A percentile compares a stretch with the other conserved stretches of the same genome.
phyloP scores from a whole-genome alignment of 2,888 invertebrate species.

The Orthosia gothica region DNA sequence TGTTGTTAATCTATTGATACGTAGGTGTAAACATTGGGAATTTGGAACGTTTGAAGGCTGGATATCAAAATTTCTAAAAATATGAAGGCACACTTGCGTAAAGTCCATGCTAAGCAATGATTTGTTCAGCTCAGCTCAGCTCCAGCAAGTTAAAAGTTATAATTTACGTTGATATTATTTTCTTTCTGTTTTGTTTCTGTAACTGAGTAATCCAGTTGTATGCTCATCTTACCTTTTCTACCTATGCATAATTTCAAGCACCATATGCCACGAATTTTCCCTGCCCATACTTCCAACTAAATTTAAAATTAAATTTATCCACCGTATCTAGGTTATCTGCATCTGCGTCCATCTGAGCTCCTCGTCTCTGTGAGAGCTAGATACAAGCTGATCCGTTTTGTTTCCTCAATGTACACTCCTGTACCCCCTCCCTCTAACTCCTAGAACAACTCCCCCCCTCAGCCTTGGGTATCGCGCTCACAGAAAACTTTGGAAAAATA shows the following conservation, averaged over 20 bases:
- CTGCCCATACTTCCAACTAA: constrained; percentile 33
- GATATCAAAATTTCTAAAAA: too few species aligned
- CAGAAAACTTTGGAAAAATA: constrained; percentile 68
- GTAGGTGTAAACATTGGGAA: too few species aligned
- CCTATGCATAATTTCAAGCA: constrained; percentile 33
- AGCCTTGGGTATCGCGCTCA: constrained; percentile 49
- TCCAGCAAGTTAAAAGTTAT: background rate
- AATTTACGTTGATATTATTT: background rate
- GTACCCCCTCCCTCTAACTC: constrained; percentile 31
- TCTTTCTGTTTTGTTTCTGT: background rate
- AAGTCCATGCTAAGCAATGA: too few species aligned
- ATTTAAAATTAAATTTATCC: constrained; percentile 64
- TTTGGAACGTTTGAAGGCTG: too few species aligned
- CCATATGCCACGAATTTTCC: constrained; percentile 7
- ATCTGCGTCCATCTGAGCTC: constrained; percentile 66
- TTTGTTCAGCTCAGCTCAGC: too few species aligned
- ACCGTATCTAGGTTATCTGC: constrained; percentile 74
- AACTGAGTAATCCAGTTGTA: background rate
- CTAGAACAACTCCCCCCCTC: background rate
- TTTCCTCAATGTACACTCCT: constrained; percentile 74
- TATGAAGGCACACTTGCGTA: too few species aligned
- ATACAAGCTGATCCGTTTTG: constrained; percentile 86
- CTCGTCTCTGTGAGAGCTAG: constrained; percentile 72
- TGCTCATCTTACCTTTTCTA: constrained; percentile 9
- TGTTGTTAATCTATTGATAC: too few species aligned